Evolutionary conservation across 37 sponge, comb jelly and placozoan species (phyloP), one percentile per base, ranked within the genome.

Genomic region (Bolinopsis microptera): DNA sequence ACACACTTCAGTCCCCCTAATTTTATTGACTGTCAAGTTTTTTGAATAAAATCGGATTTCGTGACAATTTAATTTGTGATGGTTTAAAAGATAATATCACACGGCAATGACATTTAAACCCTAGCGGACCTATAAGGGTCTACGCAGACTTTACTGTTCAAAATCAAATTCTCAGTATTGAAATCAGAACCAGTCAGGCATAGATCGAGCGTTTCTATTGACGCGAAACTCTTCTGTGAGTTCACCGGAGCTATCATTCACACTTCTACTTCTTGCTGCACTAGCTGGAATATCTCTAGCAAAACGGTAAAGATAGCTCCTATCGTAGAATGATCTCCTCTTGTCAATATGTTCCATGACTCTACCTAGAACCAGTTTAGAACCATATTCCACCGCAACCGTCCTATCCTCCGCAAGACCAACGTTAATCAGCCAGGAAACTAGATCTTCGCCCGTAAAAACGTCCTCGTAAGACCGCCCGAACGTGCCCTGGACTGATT

Each of bases 271-370:
- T 32, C 33, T 32, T 16, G 33, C 32, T 8, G 5, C 35, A 35
- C 35, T 77, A 8, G 21, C 36, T 8, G 35, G 21, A 1, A 27
- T 32, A 0, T 32, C 80, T 35, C 80, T 77, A 32, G 37, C 35
- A 92, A 94, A 94, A 27, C 92, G 72, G 77, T 96, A 96, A 69
- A 95, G 95, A 74, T 95, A 96, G 35, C 30, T 0, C 5, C 76
- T 75, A 92, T 96, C 95, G 76, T 96, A 94, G 69, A 96, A 96
- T 69, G 94, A 93, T 83, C 95, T 96, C 93, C 95, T 96, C 1
- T 93, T 69, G n/a, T 28, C 33, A n/a, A 96, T 93, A 38, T 96
- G 97, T 8, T 74, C 93, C n/a, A 96, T 41, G 69, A 95, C 94
- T 35, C 94, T 31, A 31, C 97, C 97, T 0, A 92, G 93, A 48